A percentile compares a stretch with the other conserved stretches of the same genome.
These are phyloP conservation scores for Poecilus cupreus DNA, from an alignment of 2,888 invertebrate genomes.

Conservation along the genomic window DNA sequence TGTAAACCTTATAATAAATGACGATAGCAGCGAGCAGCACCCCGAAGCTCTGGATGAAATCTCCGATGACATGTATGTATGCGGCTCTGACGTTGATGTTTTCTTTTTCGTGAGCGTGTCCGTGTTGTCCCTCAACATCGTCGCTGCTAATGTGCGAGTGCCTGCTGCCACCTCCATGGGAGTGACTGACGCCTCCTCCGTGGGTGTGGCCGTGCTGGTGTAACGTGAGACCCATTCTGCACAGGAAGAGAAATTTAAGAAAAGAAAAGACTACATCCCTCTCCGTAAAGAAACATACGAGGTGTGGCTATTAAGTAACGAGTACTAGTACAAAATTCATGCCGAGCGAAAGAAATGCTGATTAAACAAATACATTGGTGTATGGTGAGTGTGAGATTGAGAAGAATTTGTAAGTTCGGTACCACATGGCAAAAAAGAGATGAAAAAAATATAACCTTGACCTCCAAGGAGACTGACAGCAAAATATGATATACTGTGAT, in stretches of 20 bases:
- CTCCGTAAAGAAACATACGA: background rate
- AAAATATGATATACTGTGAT: too few relatives aligned
- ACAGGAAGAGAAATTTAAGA: too few relatives aligned
- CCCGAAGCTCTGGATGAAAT: conserved; percentile 92
- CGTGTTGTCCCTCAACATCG: conserved; percentile 67
- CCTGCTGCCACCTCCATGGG: conserved; percentile 61
- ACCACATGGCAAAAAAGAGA: too few relatives aligned
- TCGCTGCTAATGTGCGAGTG: conserved; percentile 70
- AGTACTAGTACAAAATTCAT: too few relatives aligned
- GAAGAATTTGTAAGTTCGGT: too few relatives aligned
- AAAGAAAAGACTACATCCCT: too few relatives aligned
- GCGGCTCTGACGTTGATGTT: conserved; percentile 97
- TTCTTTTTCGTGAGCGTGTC: conserved; percentile 68
- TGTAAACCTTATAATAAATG: conserved; percentile 88
- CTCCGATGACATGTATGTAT: conserved; percentile 96
- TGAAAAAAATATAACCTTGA: too few relatives aligned
- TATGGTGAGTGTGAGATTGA: too few relatives aligned
- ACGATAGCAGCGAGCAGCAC: conserved; percentile 93
- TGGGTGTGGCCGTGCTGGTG: conserved; percentile 89
- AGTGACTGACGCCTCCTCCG: conserved; percentile 66
- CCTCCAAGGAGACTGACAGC: too few relatives aligned
- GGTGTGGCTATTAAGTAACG: too few relatives aligned
- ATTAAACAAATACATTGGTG: too few relatives aligned
- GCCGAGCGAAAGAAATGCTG: too few relatives aligned
- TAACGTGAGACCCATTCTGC: conserved; percentile 95